Conservation (phyloP, 2,113 vertebrate species). For the Cyphomyrus plagiostoma region DNA sequence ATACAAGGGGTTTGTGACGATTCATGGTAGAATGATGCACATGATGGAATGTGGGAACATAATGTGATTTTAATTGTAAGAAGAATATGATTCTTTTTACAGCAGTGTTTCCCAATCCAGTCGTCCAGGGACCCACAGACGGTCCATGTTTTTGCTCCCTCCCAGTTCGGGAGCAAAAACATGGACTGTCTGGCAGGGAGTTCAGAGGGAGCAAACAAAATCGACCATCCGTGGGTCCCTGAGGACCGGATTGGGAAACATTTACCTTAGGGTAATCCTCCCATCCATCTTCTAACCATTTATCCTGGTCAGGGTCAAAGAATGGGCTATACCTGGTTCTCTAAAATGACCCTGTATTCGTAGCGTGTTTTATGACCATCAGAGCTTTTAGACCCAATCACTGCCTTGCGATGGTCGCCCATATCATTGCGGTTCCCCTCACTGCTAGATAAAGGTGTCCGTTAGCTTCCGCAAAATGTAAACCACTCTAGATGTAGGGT, state of each 20-base stretch:
- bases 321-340: background rate
- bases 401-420: background rate
- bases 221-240: background rate
- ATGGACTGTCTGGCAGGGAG: background rate
- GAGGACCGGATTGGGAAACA: background rate
- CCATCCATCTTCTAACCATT: background rate
- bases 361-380: background rate
- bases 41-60: background rate
- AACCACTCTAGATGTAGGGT: background rate
- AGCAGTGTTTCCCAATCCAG: background rate
- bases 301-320: background rate
- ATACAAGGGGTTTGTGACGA: background rate
- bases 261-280: background rate
- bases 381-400: background rate
- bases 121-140: background rate
- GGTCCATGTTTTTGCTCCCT: background rate
- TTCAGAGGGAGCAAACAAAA: background rate
- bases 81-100: background rate
- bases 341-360: background rate
- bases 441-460: background rate
- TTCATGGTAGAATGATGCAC: background rate
- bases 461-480: background rate
- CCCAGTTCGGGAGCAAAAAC: background rate
- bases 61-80: background rate
- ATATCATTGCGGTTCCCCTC: background rate